These are phyloP conservation scores for Ormyrus pomaceus DNA, from an alignment of 2,888 invertebrate species.

Conservation along the genomic window DNA sequence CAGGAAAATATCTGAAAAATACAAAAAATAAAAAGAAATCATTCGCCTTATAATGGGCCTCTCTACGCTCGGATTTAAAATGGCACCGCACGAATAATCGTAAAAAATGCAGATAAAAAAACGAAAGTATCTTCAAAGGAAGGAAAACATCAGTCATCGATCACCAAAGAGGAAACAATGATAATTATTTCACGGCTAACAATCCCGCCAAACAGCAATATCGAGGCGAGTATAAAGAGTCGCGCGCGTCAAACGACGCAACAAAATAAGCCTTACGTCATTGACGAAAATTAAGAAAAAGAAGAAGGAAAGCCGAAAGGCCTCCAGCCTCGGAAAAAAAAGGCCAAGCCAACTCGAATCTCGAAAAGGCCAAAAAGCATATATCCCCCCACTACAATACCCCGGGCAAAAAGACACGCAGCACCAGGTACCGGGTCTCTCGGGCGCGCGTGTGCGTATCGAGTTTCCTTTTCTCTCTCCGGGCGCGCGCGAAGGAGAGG, in stretches of 20 bases:
- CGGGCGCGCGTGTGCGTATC: constrained; percentile 59
- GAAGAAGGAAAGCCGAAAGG: constrained; percentile 16
- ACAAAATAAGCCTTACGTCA: constrained; percentile 53
- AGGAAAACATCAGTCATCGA: constrained; percentile 26
- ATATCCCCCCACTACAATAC: not conserved
- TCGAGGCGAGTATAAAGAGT: not conserved
- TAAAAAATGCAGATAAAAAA: constrained; percentile 6
- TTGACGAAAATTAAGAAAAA: constrained; percentile 56
- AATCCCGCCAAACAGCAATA: not conserved
- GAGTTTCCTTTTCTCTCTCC: constrained; percentile 67
- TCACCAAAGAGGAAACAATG: constrained; percentile 15
- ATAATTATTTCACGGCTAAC: constrained; percentile 47
- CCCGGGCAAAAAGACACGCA: constrained; percentile 36
- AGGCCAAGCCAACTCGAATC: not conserved
- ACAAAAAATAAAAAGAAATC: too few species aligned
- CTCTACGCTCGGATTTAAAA: too few species aligned
- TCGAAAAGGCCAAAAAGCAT: constrained; percentile 11
- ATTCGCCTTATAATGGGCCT: too few species aligned
- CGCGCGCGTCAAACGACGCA: not conserved
- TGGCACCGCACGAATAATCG: too few species aligned
- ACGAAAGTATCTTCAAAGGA: constrained; percentile 18
- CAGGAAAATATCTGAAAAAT: too few species aligned
- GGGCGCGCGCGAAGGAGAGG: constrained; percentile 57
- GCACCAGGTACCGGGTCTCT: not conserved
- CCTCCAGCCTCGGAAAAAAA: not conserved